Conservation (phyloP, 2,113 vertebrate species). For the Trematocara unimaculatum region DNA sequence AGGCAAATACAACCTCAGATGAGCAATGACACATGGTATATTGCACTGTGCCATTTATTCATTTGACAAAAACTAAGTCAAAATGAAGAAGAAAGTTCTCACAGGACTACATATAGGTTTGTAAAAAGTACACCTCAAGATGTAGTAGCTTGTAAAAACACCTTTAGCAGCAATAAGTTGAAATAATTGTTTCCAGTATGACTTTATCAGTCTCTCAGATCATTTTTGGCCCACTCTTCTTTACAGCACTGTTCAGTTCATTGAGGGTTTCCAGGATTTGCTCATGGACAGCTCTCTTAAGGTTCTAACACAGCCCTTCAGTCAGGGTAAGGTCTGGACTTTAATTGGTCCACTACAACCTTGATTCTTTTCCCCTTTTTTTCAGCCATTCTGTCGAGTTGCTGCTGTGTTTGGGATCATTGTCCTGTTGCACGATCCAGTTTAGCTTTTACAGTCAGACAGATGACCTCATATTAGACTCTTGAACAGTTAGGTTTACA, state of each 20-base stretch:
- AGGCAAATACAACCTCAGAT: neutral
- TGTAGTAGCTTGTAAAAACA: neutral
- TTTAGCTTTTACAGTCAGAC: neutral
- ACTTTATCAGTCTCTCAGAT: neutral
- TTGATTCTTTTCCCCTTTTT: neutral
- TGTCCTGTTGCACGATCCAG: neutral
- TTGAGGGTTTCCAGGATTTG: accelerated
- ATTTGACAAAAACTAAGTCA: neutral
- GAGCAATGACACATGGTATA: neutral
- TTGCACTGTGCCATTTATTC: neutral
- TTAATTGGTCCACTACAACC: neutral
- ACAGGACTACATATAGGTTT: neutral
- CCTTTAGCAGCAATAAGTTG: neutral
- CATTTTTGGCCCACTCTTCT: neutral
- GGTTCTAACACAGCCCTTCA: neutral
- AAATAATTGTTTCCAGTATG: neutral
- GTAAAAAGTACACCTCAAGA: neutral
- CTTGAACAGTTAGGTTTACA: neutral
- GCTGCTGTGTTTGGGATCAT: neutral
- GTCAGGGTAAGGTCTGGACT: neutral
- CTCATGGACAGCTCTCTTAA: neutral
- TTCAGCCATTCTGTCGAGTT: neutral
- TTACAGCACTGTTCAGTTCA: neutral
- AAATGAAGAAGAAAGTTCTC: neutral
- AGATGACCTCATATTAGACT: neutral